These are phyloP conservation scores for Calliphora vomitoria DNA, from an alignment of 2,888 invertebrate genomes.

Conservation along the genomic window DNA sequence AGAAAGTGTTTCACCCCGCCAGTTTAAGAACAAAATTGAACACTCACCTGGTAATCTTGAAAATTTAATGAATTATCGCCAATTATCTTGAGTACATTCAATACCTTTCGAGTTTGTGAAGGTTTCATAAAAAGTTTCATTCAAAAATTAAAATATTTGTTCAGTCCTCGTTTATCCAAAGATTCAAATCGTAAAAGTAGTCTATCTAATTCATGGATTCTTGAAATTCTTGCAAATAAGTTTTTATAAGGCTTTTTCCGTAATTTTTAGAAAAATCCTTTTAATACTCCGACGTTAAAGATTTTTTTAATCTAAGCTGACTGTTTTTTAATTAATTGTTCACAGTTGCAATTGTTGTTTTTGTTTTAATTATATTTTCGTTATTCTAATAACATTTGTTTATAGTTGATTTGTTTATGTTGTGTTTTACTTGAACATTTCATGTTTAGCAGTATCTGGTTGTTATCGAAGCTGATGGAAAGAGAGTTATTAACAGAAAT, in stretches of 20 bases:
- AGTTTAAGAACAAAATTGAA: no score
- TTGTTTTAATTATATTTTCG: conserved; percentile 31
- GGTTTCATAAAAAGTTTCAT: no score
- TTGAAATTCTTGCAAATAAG: neutral
- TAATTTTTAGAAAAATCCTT: neutral
- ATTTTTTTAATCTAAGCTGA: neutral
- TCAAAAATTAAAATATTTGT: no score
- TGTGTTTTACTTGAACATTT: conserved; percentile 32
- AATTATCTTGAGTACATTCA: no score
- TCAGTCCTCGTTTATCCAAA: no score
- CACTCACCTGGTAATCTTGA: no score
- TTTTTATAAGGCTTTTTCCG: neutral
- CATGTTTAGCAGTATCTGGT: conserved; percentile 56
- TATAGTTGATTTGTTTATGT: neutral
- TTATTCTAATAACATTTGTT: conserved; percentile 56
- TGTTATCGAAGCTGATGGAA: conserved; percentile 43
- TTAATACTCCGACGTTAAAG: neutral
- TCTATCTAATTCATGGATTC: no score
- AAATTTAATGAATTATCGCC: no score
- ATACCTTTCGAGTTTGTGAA: no score
- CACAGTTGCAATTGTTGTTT: neutral
- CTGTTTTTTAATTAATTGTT: neutral
- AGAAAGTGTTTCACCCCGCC: no score
- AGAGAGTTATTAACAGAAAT: conserved; percentile 36
- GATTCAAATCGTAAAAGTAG: no score